Evolutionary conservation across 2,797 vertebrate genomes (phyloP).

Genomic region (Squalus acanthias): DNA sequence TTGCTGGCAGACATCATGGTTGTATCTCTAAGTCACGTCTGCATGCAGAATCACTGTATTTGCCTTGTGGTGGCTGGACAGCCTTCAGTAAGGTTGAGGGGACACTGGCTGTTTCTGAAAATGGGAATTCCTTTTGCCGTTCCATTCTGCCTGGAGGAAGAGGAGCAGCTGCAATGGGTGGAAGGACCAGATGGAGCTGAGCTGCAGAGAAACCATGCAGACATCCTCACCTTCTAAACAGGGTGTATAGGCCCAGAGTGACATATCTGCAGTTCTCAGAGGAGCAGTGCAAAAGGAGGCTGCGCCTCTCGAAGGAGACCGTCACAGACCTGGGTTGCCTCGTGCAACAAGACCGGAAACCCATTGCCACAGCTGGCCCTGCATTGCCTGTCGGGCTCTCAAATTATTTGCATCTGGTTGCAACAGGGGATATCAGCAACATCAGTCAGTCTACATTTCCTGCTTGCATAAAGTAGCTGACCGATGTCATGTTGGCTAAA

Average conservation of each 20-base stretch:
- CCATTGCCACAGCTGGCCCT: not conserved
- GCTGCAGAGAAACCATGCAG: not conserved
- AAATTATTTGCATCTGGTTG: not conserved
- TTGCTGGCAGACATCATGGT: not conserved
- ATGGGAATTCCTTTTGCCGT: not conserved
- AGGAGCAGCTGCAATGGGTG: not conserved
- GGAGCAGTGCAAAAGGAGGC: not conserved
- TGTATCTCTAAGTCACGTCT: not conserved
- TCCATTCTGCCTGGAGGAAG: not conserved
- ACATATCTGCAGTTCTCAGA: not conserved
- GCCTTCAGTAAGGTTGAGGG: not conserved
- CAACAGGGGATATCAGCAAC: not conserved
- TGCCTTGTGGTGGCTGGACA: not conserved
- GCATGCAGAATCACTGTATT: not conserved
- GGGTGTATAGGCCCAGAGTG: not conserved
- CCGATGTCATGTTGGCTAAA: not conserved
- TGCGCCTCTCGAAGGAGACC: not conserved
- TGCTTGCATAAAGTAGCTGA: not conserved
- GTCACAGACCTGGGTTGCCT: not conserved
- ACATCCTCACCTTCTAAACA: not conserved
- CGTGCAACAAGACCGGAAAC: not conserved
- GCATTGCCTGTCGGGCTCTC: not conserved
- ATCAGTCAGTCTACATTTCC: not conserved
- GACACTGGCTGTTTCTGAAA: not conserved
- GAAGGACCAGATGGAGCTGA: not conserved